Evolutionary conservation across 2,113 vertebrate species (phyloP).

Genomic region (Indri indri): DNA sequence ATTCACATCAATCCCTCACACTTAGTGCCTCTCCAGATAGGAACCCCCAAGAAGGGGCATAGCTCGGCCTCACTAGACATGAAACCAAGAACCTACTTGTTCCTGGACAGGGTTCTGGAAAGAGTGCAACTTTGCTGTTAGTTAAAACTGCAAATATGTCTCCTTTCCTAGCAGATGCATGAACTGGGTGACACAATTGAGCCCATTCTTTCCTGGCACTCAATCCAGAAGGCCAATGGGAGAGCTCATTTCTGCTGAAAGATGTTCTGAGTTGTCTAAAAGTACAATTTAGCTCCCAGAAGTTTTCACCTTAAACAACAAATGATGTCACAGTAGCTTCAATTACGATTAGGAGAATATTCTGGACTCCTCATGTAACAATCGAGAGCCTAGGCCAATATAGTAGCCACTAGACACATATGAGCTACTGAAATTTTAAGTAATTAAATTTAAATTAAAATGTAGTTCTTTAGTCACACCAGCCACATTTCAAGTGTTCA

Average conservation of each 20-base stretch:
- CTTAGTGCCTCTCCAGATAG: not conserved
- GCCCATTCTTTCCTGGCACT: not conserved
- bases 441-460: not conserved
- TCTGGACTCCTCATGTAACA: not conserved
- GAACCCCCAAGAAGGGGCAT: not conserved
- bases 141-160: not conserved
- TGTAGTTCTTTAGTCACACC: not conserved
- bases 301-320: not conserved
- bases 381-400: not conserved
- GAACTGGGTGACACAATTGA: not conserved
- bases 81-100: not conserved
- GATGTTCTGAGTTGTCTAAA: not conserved
- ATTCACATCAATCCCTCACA: not conserved
- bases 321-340: not conserved
- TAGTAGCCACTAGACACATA: not conserved
- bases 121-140: not conserved
- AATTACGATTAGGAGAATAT: not conserved
- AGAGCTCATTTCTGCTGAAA: slow-evolving; percentile 18
- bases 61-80: not conserved
- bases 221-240: not conserved
- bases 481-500: not conserved
- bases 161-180: not conserved
- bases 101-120: not conserved
- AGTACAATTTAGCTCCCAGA: slow-evolving; percentile 11
- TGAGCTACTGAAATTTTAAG: slow-evolving; percentile 1